These are phyloP conservation scores for Drosophila eugracilis DNA, from an alignment of 1,140 invertebrate species.

Conservation along the genomic window DNA sequence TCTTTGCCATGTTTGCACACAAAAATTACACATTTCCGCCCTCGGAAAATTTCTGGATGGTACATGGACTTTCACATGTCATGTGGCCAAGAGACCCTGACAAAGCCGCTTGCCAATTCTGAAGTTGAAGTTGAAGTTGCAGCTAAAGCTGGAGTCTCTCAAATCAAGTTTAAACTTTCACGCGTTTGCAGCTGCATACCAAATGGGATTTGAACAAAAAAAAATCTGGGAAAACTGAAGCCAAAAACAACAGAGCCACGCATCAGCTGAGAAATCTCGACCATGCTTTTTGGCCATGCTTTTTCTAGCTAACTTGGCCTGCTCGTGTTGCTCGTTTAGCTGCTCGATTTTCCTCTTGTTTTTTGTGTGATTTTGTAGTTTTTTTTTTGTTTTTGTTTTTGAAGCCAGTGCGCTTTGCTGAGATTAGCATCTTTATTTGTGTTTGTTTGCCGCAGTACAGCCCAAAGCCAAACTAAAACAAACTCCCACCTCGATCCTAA, in stretches of 20 bases:
- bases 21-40: constrained; percentile 50
- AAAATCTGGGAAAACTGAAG: constrained; percentile 22
- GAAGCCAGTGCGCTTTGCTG: constrained; percentile 64
- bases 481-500: constrained; percentile 33
- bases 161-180: constrained; percentile 76
- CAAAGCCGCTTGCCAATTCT: constrained; percentile 45
- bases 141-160: constrained; percentile 29
- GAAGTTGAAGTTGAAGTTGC: constrained; percentile 13
- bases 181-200: constrained; percentile 71
- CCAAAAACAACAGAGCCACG: constrained; percentile 36
- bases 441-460: constrained; percentile 72
- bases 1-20: constrained; percentile 54
- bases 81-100: constrained; percentile 52
- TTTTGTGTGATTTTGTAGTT: constrained; percentile 15
- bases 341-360: constrained; percentile 46
- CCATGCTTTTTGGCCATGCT: constrained; percentile 33
- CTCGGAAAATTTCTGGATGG: constrained; percentile 15
- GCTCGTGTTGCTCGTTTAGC: constrained; percentile 61
- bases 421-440: constrained; percentile 84
- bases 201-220: constrained; percentile 62
- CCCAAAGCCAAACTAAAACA: constrained; percentile 50
- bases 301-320: constrained; percentile 41
- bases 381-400: constrained; percentile 17
- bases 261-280: constrained; percentile 58
- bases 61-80: constrained; percentile 25